Base-by-base conservation (phyloP, 2,888 invertebrate genomes). In the Luffia ferchaultella region DNA sequence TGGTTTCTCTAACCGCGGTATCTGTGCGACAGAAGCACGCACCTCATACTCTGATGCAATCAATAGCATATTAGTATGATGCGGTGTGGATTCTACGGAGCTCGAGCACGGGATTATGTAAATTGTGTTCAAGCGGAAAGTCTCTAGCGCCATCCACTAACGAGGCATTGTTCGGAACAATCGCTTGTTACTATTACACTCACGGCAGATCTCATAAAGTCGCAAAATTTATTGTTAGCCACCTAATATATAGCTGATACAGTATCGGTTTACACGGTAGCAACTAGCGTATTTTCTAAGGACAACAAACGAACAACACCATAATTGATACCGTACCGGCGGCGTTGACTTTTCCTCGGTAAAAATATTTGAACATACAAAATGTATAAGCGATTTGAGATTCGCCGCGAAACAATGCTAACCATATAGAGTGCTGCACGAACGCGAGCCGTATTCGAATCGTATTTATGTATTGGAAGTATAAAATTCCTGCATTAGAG, bases 51-150 rank as follows among this genome's bases (percentile, higher is more conserved):
- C 30, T 12, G 30, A 30, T 30, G 74, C 77, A 79, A 80, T 82
- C 78, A 79, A 80, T 77, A 80, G 75, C 73, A 72, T 80, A 82
- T 83, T 82, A 82, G 75, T 75, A 74, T 80, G 78, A 80, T 79
- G 76, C 72, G 67, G 72, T 70, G 71, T 63, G 70, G 76, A 78
- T 74, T 70, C 67, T 62, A 63, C 59, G 62, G 62, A 63, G 67
- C 65, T 65, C 64, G 60, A 67, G 62, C 61, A 62, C 60, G 62
- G 64, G 72, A 75, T 75, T 75, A 71, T 71, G 12, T 12, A 30
- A 30, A 30, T 30, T 73, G 68, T 67, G 68, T 70, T 60, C 62
- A 62, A 62, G 62, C 64, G 65, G 65, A 67, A 58, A 62, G 59
- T 49, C 58, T 62, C 60, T 62, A 62, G 62, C 62, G 61, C 59